Evolutionary conservation across 1,140 invertebrate genomes (phyloP), one percentile per base, ranked within the genome.

Genomic region (Sminthurinus signatus): DNA sequence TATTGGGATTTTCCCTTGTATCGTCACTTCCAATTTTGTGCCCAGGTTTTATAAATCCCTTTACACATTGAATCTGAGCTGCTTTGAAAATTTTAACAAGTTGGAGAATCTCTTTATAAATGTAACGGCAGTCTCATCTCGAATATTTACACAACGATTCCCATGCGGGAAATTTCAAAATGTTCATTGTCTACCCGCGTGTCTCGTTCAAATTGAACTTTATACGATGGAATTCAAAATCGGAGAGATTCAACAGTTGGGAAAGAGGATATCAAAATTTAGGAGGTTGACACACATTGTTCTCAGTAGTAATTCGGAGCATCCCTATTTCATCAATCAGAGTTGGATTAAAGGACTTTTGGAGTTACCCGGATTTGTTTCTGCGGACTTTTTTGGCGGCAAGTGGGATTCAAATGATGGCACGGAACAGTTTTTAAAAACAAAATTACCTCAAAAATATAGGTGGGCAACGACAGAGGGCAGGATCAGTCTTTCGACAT

Each of bases 1-100:
- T 54, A 8, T 54, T 10, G 51, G 51, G 15, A 54, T 54, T 31
- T 54, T 54, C 28, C 51, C 51, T 4, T 54, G 51, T 31, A 23
- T 54, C 5, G 8, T 48, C 46, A 8, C 5, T 15, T 5, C 10
- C 8, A 23, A 12, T 23, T 48, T 19, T 12, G 8, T 12, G 46
- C 8, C 10, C 5, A 48, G 17, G 8, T 17, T 10, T 12, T 19
- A 8, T 8, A 48, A 23, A n/a, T n/a, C n/a, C 46, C 10, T 48
- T 8, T 48, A 12, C 46, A 5, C 10, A 48, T 19, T 48, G 5
- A 19, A 48, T 19, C 21, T 10, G 10, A 19, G 21, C 10, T 12
- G 8, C 8, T 23, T 48, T 19, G 5, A 19, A 19, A 48, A 48
- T 15, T 48, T 10, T 19, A 15, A 48, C 8, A 23, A 19, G 19